A percentile compares a stretch with the other conserved stretches of the same genome.
phyloP scores from a whole-genome alignment of 53 echinoderm and acorn worm genomes.

The Luidia sarsii region DNA sequence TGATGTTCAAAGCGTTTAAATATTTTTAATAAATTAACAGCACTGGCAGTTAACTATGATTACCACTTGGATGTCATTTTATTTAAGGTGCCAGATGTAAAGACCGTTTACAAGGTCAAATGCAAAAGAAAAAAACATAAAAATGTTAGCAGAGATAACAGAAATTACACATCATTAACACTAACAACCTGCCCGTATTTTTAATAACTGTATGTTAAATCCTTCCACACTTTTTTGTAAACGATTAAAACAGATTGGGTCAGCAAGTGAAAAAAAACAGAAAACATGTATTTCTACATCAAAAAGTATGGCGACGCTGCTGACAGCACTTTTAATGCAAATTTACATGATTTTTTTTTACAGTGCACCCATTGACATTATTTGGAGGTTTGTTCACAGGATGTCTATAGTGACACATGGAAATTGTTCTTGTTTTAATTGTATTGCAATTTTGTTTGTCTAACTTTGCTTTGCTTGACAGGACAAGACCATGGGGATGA shows the following conservation, averaged over 20 bases:
- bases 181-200: background rate
- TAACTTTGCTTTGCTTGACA: too few species aligned
- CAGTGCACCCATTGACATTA: too few species aligned
- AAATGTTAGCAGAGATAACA: background rate
- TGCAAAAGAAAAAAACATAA: background rate
- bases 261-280: background rate
- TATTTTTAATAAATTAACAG: too few species aligned
- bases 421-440: too few species aligned
- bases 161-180: background rate
- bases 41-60: too few species aligned
- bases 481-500: too few species aligned
- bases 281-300: slow-evolving; percentile 5
- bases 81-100: slow-evolving; percentile 6
- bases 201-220: background rate
- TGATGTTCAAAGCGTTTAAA: too few species aligned
- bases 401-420: too few species aligned
- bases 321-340: slow-evolving; percentile 15
- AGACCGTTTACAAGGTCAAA: background rate
- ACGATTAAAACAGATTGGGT: background rate
- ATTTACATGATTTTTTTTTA: slow-evolving; percentile 12
- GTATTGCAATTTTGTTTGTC: too few species aligned
- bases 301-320: slow-evolving; percentile 5
- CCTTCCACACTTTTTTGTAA: background rate
- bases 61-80: too few species aligned
- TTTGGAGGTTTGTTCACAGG: too few species aligned